Evolutionary conservation across 2,888 invertebrate genomes (phyloP).

Genomic region (Heliconius ethilla): DNA sequence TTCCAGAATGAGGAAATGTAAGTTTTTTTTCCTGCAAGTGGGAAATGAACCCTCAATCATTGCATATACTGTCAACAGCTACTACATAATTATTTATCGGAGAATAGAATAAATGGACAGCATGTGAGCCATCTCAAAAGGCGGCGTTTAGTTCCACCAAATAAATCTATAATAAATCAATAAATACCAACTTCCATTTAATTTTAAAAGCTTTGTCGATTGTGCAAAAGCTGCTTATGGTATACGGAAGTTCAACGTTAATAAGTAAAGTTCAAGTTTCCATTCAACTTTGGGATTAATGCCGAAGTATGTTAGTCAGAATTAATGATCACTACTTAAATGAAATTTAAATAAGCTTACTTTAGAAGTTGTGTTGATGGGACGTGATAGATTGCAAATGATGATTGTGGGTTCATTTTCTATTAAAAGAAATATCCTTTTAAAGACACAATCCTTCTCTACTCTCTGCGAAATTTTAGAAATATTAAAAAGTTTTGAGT

Average conservation of each 20-base stretch:
- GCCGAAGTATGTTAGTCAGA: constrained; percentile 4
- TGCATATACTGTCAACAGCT: no score
- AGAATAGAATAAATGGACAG: no score
- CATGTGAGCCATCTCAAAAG: neutral
- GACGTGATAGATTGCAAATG: neutral
- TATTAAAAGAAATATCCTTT: no score
- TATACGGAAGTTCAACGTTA: neutral
- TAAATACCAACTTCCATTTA: neutral
- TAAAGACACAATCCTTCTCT: no score
- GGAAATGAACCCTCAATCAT: no score
- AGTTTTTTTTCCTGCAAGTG: no score
- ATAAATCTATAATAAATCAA: neutral
- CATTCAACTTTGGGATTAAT: neutral
- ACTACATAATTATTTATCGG: no score
- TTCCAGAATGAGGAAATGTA: neutral
- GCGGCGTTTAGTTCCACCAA: neutral
- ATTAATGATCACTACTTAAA: constrained; percentile 2
- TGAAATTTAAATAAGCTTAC: neutral
- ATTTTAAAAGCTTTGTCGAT: neutral
- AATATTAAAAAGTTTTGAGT: no score
- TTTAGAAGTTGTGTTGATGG: neutral
- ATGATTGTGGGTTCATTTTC: no score
- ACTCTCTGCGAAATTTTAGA: no score
- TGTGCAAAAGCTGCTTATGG: neutral
- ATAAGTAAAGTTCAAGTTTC: constrained; percentile 10